Conservation (phyloP, 2,113 vertebrate genomes). For the Lanius collurio region DNA sequence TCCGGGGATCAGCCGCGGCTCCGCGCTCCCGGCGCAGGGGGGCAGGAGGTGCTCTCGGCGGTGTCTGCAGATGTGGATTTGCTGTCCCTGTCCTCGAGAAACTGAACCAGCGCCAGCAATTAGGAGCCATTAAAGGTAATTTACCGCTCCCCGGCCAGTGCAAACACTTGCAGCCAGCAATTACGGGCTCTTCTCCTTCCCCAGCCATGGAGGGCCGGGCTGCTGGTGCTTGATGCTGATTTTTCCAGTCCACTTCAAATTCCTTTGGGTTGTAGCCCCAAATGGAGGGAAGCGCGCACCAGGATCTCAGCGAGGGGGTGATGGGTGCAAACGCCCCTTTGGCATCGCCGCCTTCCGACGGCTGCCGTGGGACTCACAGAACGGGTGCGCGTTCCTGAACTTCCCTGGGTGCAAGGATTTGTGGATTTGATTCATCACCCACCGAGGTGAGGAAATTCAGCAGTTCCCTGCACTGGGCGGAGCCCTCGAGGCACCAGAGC, state of each 20-base stretch:
- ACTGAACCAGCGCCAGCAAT: constrained; percentile 48
- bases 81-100: not conserved
- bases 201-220: not conserved
- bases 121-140: constrained; percentile 53
- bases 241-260: not conserved
- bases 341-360: not conserved
- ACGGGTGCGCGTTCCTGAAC: rapidly evolving
- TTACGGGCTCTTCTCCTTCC: constrained; percentile 1
- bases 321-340: not conserved
- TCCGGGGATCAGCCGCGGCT: not conserved
- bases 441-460: rapidly evolving
- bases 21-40: not conserved
- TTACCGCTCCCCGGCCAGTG: constrained; percentile 30
- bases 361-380: not conserved
- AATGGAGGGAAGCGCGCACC: rapidly evolving
- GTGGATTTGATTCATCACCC: not conserved
- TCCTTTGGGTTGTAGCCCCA: not conserved
- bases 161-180: constrained; percentile 30
- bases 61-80: not conserved
- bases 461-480: not conserved
- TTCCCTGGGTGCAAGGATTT: not conserved
- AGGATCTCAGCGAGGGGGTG: not conserved
- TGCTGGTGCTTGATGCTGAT: not conserved
- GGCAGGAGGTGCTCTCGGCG: not conserved
- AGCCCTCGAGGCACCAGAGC: not conserved